phyloP scores from a whole-genome alignment of 2,797 vertebrate species.

The Streptopelia turtur region DNA sequence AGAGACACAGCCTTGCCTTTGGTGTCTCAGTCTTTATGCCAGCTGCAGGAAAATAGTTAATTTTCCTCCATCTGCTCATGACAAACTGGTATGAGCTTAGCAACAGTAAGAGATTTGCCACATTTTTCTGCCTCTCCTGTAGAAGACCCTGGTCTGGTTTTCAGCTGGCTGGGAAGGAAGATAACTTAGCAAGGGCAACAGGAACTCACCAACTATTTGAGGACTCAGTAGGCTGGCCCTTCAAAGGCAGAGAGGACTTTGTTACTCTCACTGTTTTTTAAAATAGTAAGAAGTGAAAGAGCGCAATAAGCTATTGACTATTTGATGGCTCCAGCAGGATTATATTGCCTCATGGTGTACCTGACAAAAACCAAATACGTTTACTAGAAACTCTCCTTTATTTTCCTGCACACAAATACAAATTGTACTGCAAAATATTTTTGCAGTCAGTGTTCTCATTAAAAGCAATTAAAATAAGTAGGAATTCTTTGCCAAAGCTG shows the following conservation, averaged over 20 bases:
- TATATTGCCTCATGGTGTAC: not conserved
- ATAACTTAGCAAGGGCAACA: not conserved
- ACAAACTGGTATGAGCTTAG: not conserved
- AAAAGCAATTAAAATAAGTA: not conserved
- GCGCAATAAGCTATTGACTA: not conserved
- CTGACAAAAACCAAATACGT: not conserved
- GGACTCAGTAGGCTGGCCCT: not conserved
- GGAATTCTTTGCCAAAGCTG: not conserved
- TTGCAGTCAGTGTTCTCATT: not conserved
- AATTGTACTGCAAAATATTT: not conserved
- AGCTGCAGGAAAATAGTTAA: not conserved
- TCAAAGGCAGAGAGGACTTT: not conserved
- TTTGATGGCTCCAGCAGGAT: not conserved
- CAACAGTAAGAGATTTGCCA: not conserved
- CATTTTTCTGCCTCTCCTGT: not conserved
- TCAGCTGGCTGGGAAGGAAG: not conserved
- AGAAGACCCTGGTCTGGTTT: not conserved
- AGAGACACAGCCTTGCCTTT: not conserved
- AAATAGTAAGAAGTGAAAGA: not conserved
- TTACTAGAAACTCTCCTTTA: not conserved
- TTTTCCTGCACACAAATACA: not conserved
- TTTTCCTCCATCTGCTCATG: not conserved
- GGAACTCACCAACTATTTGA: not conserved
- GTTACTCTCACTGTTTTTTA: not conserved
- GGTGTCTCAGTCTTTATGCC: not conserved